phyloP scores from a whole-genome alignment of 2,113 vertebrate genomes.

The Entelurus aequoreus region DNA sequence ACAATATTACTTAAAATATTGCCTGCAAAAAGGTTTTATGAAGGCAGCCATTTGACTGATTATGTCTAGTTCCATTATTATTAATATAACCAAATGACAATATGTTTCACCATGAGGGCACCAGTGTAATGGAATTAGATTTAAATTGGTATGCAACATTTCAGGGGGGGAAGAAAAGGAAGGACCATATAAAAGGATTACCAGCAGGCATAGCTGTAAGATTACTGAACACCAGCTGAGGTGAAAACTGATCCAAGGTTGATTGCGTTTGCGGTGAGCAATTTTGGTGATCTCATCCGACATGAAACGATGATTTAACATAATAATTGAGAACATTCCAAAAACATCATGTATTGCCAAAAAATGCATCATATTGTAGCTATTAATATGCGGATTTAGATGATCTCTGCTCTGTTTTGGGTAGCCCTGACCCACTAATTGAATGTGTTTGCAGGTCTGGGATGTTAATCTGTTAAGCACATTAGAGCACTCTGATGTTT shows the following conservation, averaged over 20 bases:
- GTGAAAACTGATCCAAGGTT: constrained; percentile 12
- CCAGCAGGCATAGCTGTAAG: not conserved
- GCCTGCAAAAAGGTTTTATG: no score
- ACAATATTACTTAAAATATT: no score
- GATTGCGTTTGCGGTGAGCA: not conserved
- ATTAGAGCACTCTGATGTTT: constrained; percentile 4
- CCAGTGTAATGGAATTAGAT: no score
- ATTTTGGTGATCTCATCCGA: not conserved
- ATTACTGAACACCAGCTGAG: not conserved
- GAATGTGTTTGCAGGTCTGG: no score
- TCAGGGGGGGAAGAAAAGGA: not conserved
- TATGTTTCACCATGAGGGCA: no score
- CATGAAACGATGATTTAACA: not conserved
- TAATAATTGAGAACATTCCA: not conserved
- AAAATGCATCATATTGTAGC: not conserved
- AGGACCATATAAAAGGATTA: not conserved
- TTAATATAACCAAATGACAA: no score
- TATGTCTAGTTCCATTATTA: no score
- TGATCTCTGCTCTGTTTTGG: not conserved
- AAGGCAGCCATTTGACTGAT: no score
- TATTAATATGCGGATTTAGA: not conserved
- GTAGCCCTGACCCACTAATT: not conserved
- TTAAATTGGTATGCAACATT: no score
- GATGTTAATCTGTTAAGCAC: not conserved
- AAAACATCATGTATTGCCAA: constrained; percentile 1